phyloP scores from a whole-genome alignment of 2,113 vertebrate species.

The Amblyopsis rosae region DNA sequence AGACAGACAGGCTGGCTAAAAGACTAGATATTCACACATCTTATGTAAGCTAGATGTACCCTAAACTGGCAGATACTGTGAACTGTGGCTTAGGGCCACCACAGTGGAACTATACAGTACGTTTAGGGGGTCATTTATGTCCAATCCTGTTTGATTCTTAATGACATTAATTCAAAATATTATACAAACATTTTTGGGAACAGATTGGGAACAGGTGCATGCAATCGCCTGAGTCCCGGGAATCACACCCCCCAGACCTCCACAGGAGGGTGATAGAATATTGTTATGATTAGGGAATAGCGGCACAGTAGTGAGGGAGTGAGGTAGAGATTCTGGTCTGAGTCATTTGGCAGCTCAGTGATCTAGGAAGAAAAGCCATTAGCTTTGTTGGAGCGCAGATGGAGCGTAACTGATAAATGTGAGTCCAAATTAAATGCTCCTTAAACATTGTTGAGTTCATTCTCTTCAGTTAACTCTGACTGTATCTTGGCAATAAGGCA shows the following conservation, averaged over 20 bases:
- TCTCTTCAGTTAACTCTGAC: neutral
- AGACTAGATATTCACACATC: slow-evolving; percentile 4
- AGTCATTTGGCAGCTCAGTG: slow-evolving; percentile 39
- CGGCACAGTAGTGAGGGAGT: neutral
- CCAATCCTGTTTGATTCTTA: too few relatives aligned
- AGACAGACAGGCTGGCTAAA: neutral
- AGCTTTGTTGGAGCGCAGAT: slow-evolving; percentile 26
- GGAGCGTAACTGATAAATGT: slow-evolving; percentile 24
- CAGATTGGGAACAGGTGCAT: too few relatives aligned
- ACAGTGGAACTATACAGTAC: too few relatives aligned
- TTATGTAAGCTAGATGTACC: neutral
- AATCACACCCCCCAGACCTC: too few relatives aligned
- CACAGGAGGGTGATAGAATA: too few relatives aligned
- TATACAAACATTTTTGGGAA: too few relatives aligned
- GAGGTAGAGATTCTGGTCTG: slow-evolving; percentile 13
- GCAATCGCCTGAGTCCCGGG: too few relatives aligned
- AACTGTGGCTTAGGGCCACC: too few relatives aligned
- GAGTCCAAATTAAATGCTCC: slow-evolving; percentile 17
- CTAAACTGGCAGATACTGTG: neutral
- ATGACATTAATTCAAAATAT: too few relatives aligned
- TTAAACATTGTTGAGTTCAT: neutral
- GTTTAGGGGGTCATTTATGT: too few relatives aligned
- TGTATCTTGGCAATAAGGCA: neutral
- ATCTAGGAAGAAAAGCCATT: slow-evolving; percentile 38
- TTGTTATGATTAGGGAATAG: slow-evolving; percentile 12